Evolutionary conservation across 1,140 invertebrate genomes (phyloP).

Genomic region (Luehdorfia chinensis): DNA sequence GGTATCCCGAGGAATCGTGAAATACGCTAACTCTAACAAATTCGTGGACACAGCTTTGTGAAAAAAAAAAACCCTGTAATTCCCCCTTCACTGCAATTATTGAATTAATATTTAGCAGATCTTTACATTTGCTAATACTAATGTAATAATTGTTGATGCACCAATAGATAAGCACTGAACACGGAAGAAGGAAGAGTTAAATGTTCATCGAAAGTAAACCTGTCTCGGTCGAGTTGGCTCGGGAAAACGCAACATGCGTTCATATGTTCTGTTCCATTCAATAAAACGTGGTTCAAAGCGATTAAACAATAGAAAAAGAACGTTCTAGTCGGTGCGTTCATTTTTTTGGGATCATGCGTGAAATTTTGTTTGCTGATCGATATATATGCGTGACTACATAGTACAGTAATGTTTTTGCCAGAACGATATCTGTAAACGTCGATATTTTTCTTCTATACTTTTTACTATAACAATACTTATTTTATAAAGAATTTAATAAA

Average conservation of each 20-base stretch:
- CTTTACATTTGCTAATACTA: no score
- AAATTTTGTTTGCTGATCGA: constrained; percentile 4
- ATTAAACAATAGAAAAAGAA: constrained; percentile 11
- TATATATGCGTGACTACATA: constrained; percentile 3
- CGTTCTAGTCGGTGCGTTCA: not conserved
- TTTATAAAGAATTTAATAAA: no score
- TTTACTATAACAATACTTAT: no score
- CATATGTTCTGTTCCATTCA: not conserved
- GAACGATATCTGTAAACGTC: not conserved
- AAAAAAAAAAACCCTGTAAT: no score
- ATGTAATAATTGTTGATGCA: no score
- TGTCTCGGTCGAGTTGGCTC: constrained; percentile 32
- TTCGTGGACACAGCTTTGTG: no score
- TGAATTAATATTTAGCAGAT: no score
- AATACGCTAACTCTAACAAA: no score
- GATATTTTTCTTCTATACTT: not conserved
- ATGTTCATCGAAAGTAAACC: constrained; percentile 37
- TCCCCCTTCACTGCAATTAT: no score
- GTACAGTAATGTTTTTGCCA: not conserved
- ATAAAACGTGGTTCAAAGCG: constrained; percentile 1
- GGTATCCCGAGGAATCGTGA: no score
- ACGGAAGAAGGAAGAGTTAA: constrained; percentile 37
- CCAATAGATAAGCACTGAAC: not conserved
- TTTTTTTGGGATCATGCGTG: constrained; percentile 2
- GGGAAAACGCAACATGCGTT: constrained; percentile 23